Evolutionary conservation across 2,797 vertebrate species (phyloP), one percentile per base, ranked within the genome.

Genomic region (Myotis findleyi): DNA sequence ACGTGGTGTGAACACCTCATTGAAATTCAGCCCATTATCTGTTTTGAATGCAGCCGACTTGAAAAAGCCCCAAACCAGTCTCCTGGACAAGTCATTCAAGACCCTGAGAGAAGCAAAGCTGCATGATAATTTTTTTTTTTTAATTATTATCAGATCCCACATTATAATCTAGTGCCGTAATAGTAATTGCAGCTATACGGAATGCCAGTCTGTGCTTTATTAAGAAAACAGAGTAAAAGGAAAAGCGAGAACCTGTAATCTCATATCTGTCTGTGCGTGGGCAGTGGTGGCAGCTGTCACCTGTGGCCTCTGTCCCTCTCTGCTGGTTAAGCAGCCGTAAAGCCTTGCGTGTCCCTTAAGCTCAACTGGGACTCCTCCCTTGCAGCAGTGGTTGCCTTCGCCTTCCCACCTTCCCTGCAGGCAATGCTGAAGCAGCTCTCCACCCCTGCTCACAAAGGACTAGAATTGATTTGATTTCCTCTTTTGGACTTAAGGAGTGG

Each of bases 351-450:
- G 51, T 68, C 49, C 44, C 49, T 72, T 14, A 25, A 6, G 11
- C 33, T 20, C 27, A 25, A 51, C 68, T 11, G 20, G 5, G 3
- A 20, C 38, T 10, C 38, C 16, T 47, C 27, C 5, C 10, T 53
- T 14, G 0, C n/a, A n/a, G n/a, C 4, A 17, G 20, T 7, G 1
- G 13, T 20, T 0, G 1, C 18, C 53, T 3, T 59, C 0, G 0
- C 8, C 51, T 85, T 71, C 44, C 7, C 4, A 8, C 7, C 14
- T 41, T 38, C 49, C 27, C n/a, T 57, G 20, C 11, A 33, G 27
- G 36, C 5, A 8, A 27, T 6, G 9, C 33, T 47, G 11, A n/a
- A 59, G 12, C 7, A 33, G 23, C 7, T 44, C 7, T 71, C 36
- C n/a, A 53, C 17, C 41, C 44, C 4, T n/a, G 27, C 59, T 33